Evolutionary conservation across 2,888 invertebrate species (phyloP), one percentile per base, ranked within the genome.

Genomic region (Caenorhabditis japonica): DNA sequence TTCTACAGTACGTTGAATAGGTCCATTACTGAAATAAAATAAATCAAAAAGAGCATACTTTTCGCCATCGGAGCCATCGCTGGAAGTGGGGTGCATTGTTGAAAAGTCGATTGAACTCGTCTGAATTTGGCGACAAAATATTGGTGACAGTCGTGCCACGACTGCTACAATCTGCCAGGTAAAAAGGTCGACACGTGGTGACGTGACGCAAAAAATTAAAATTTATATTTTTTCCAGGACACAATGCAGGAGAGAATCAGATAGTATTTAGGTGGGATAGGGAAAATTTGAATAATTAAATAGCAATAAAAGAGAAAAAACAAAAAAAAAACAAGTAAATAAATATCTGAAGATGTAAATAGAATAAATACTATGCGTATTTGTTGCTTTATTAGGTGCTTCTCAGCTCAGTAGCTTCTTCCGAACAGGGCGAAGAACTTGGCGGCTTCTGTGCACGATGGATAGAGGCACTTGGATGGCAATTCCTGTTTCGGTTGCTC

Each of bases 341-440:
- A 58, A 53, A 52, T 51, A 44, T n/a, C 38, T 19, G 34, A 33
- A 58, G 5, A 30, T 4, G 25, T 12, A 15, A 15, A 27, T 51
- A 17, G 33, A 59, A 59, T 49, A 58, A 68, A 59, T 59, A 59
- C 47, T 52, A 68, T 46, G 44, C 58, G 41, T 17, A 56, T 51
- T 19, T 8, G 19, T 15, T 25, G 30, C 15, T 17, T 51, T 34
- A 39, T 49, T 23, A 41, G 25, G 8, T 13, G n/a, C 8, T 12
- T 25, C 1, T 2, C 10, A 19, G 13, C 4, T 88, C 91, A 95
- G 88, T 99, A 99, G 90, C 97, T 97, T 82, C 97, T 91, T 53
- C 99, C 99, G 89, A 99, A 99, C 52, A 99, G 89, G 1, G 94
- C 94, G 88, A 93, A 97, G 89, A 90, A 93, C 86, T 93, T 91